Conservation (phyloP, 1,140 invertebrate species). For the Ephestia elutella region DNA sequence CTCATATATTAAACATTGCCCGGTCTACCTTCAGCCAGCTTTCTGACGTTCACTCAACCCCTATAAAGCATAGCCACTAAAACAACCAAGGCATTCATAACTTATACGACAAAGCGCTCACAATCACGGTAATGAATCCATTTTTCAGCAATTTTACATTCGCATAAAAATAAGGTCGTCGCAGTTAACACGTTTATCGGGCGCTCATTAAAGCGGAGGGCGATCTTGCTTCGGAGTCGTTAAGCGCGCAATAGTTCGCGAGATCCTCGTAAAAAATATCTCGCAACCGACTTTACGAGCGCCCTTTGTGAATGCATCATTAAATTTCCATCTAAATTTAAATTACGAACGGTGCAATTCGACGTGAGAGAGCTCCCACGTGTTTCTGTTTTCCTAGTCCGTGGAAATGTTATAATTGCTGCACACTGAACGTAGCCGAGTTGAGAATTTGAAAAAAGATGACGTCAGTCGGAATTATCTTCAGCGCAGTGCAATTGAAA, state of each 20-base stretch:
- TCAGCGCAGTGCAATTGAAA: conserved; percentile 74
- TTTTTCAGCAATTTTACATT: conserved; percentile 70
- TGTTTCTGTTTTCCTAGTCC: conserved; percentile 72
- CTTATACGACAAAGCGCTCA: conserved; percentile 6
- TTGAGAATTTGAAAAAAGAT: conserved; percentile 73
- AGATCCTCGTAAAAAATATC: conserved; percentile 75
- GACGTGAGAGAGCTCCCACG: conserved; percentile 65
- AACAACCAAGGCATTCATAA: not conserved
- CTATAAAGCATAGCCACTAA: conserved; percentile 14
- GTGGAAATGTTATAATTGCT: conserved; percentile 74
- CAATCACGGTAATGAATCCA: conserved; percentile 60
- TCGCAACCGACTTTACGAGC: conserved; percentile 72
- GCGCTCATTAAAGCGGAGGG: conserved; percentile 71
- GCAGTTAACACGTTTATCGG: conserved; percentile 73
- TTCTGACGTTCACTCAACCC: conserved; percentile 8
- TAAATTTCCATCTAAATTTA: conserved; percentile 75
- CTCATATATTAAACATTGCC: conserved; percentile 72
- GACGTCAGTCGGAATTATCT: conserved; percentile 74
- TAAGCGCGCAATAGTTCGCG: conserved; percentile 74
- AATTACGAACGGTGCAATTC: conserved; percentile 68
- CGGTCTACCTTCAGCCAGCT: conserved; percentile 48
- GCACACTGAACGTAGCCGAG: conserved; percentile 69
- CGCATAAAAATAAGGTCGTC: conserved; percentile 72
- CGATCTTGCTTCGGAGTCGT: conserved; percentile 72
- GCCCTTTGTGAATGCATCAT: conserved; percentile 73